Evolutionary conservation across 2,888 invertebrate species (phyloP), one percentile per base, ranked within the genome.

Genomic region (Dorcus parallelipipedus): DNA sequence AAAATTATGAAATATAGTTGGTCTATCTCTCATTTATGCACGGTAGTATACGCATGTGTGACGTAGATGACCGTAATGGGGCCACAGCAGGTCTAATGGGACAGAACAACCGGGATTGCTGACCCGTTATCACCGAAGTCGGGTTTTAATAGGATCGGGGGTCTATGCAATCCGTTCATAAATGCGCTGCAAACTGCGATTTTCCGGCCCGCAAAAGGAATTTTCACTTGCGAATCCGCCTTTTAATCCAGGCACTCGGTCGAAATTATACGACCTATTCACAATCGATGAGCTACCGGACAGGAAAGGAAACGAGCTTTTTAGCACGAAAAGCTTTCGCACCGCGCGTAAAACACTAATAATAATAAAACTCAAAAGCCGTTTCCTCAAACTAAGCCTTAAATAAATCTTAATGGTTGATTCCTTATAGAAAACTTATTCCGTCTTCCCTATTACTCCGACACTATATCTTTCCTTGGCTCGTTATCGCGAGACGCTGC

Each of bases 51-150:
- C 6, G 42, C 17, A 5, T 6, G 17, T 55, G 62, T 58, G 60
- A 60, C 60, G 60, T 60, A 55, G 53, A 55, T 59, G 60, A 54
- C 61, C 63, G 65, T 71, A 71, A 71, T 69, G 70, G 70, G 70
- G 69, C 71, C 70, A 66, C 26, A 33, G 20, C 63, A 65, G 68
- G 67, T 70, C 70, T 73, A 73, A 73, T 73, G 72, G 73, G 67
- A 68, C 69, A 71, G 71, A 73, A 72, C 72, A 71, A 68, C 66
- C 70, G 66, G 73, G 71, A 73, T 73, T 74, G 74, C 71, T 73
- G 74, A 73, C 73, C 73, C 73, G 73, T 73, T 73, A 73, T 73
- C 73, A 66, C 71, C 69, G 65, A 67, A 66, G 63, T 66, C 67
- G 64, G 70, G 26, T 69, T 69, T 72, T 73, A 73, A 73, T 71